Evolutionary conservation across 2,797 vertebrate genomes (phyloP), one percentile per base, ranked within the genome.

Genomic region (Pipistrellus nathusii): DNA sequence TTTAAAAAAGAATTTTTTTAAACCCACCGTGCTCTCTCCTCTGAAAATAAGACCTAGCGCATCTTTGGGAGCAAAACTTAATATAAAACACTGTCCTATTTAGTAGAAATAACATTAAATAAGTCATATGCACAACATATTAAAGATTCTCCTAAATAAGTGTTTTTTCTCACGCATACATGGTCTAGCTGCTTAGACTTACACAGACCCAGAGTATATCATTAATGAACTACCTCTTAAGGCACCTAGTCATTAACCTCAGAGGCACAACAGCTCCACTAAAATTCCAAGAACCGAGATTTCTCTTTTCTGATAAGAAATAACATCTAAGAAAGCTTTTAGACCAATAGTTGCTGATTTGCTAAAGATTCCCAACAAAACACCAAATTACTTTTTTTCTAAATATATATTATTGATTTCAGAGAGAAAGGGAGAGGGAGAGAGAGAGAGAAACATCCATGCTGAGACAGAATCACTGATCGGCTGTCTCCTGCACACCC

Each of bases 1-100:
- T 44, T 44, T 44, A 9, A 9, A 44, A 44, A 44, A n/a, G 20
- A 71, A 94, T 97, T 97, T 97, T 53, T 93, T 55, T 48, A 96
- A 85, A 90, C 66, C 92, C 73, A 86, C 84, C 41, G 53, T 85
- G 77, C 95, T 93, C 30, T 68, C 20, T 75, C 75, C 55, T 88
- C 95, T 94, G n/a, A n/a, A n/a, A n/a, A n/a, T n/a, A n/a, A n/a
- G 38, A 41, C 38, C 38, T 41, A 41, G 5, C 6, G 38, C 38
- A 41, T 41, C 38, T 41, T 41, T 41, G 38, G 38, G 38, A 41
- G 38, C 38, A 41, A 41, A 41, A 41, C 38, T 41, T 41, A 41
- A 41, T 41, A 41, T 41, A 41, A 41, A 6, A 41, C 38, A 41
- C 38, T 41, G 38, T 41, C 38, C 7, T 41, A 41, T 41, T 41